Percentiles rank a stretch among this genome's conserved stretches.
Conservation (phyloP, 2,888 invertebrate species). For the Drosophila picticornis region DNA sequence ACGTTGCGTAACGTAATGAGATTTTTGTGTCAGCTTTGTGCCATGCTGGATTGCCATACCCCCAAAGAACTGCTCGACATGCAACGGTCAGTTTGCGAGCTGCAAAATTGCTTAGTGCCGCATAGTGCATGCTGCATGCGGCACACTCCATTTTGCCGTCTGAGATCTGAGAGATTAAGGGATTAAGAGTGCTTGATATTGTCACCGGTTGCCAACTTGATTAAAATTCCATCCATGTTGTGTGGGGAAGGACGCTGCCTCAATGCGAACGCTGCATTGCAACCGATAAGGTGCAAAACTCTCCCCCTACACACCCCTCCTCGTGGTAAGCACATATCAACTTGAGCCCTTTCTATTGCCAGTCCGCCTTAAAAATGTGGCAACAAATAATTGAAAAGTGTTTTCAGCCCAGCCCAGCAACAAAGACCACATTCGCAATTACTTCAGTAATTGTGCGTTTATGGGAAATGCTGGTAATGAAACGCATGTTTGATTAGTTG, state of each 20-base stretch:
- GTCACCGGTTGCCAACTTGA: constrained; percentile 34
- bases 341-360: constrained; percentile 28
- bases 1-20: constrained; percentile 76
- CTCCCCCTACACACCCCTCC: neutral
- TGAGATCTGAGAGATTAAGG: constrained; percentile 3
- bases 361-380: constrained; percentile 3
- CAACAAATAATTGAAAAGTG: neutral
- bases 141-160: constrained; percentile 5
- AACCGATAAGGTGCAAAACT: constrained; percentile 6
- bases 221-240: constrained; percentile 42
- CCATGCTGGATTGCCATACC: constrained; percentile 18
- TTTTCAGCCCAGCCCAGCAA: neutral
- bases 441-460: neutral
- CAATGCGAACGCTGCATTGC: neutral
- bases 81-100: neutral
- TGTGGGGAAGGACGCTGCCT: neutral
- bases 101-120: neutral
- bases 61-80: neutral
- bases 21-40: constrained; percentile 72
- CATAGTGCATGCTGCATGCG: neutral
- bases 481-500: neutral
- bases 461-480: neutral
- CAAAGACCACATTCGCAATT: neutral
- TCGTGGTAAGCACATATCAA: neutral
- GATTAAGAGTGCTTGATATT: constrained; percentile 27